A percentile compares a stretch with the other conserved stretches of the same genome.
Evolutionary conservation across 2,888 invertebrate genomes (phyloP).

Genomic region (Plagiodera versicolora): DNA sequence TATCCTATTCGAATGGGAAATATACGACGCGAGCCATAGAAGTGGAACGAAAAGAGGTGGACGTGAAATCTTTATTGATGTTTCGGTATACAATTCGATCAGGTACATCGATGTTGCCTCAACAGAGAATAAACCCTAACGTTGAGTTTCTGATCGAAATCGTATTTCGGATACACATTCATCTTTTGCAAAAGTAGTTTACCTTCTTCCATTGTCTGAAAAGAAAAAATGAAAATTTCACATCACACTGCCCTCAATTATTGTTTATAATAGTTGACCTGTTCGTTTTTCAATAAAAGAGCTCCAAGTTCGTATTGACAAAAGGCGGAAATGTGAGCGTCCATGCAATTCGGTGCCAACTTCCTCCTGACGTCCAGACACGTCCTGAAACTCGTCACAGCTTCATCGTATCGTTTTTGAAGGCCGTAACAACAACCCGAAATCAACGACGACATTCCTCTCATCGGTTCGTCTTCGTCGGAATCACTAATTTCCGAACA

Average conservation of each 20-base stretch:
- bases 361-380: constrained; percentile 48
- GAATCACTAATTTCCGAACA: constrained; percentile 37
- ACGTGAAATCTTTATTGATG: no score
- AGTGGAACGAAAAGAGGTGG: no score
- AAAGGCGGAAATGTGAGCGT: constrained; percentile 65
- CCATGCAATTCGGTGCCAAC: constrained; percentile 45
- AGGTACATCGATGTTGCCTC: constrained; percentile 37
- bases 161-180: constrained; percentile 63
- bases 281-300: constrained; percentile 52
- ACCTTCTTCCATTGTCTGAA: constrained; percentile 60
- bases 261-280: constrained; percentile 33
- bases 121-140: constrained; percentile 64
- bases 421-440: constrained; percentile 58
- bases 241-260: background rate
- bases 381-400: constrained; percentile 49
- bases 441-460: constrained; percentile 59
- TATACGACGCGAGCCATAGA: no score
- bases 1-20: no score
- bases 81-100: background rate
- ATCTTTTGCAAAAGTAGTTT: constrained; percentile 57
- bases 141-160: constrained; percentile 67
- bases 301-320: constrained; percentile 66
- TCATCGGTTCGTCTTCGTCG: constrained; percentile 58
- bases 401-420: constrained; percentile 51
- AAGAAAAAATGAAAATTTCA: constrained; percentile 16